Conservation (phyloP, 1,140 invertebrate genomes). For the Caenorhabditis remanei region DNA sequence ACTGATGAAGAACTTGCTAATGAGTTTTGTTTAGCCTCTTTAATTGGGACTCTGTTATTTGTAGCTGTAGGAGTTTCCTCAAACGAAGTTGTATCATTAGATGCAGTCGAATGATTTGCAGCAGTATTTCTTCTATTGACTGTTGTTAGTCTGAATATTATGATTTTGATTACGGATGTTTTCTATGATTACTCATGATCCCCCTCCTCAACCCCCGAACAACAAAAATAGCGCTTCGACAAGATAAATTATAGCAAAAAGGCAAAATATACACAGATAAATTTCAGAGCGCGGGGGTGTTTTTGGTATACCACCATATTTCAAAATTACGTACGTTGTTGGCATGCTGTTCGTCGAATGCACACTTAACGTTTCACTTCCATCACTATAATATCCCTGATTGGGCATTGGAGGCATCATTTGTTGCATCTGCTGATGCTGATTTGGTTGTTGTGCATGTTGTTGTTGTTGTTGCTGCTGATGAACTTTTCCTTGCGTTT, state of each 20-base stretch:
- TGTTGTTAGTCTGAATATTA: constrained; percentile 2
- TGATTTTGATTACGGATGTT: neutral
- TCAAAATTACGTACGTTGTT: constrained; percentile 40
- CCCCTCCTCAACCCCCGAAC: too few species aligned
- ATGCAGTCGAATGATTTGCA: constrained; percentile 9
- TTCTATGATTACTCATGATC: neutral
- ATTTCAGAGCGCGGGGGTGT: neutral
- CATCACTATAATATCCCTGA: constrained; percentile 76
- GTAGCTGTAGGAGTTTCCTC: constrained; percentile 3
- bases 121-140: constrained; percentile 20
- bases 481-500: constrained; percentile 15
- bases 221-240: too few species aligned
- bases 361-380: constrained; percentile 74
- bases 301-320: neutral
- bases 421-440: constrained; percentile 50
- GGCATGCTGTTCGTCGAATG: constrained; percentile 68
- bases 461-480: neutral
- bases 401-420: constrained; percentile 64
- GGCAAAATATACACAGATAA: neutral
- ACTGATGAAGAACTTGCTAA: constrained; percentile 26
- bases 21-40: constrained; percentile 24
- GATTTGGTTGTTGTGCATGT: constrained; percentile 63
- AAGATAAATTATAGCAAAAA: neutral
- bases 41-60: constrained; percentile 10
- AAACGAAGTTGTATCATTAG: constrained; percentile 21